A percentile compares a stretch with the other conserved stretches of the same genome.
Conservation (phyloP, 2,888 invertebrate genomes). For the Disparrhopalites patrizii region DNA sequence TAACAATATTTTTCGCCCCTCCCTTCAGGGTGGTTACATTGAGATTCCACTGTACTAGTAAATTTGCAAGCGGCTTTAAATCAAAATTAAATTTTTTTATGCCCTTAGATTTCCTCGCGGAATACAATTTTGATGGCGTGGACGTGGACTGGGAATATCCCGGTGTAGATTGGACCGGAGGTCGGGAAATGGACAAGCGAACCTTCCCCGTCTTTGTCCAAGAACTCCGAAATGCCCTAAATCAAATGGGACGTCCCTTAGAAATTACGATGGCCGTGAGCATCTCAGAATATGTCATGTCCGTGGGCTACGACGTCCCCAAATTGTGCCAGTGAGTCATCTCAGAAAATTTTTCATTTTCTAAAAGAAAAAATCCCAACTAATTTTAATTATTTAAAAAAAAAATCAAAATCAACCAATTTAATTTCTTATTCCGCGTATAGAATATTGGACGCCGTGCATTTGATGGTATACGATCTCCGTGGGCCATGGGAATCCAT, state of each 20-base stretch:
- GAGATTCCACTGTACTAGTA: too few relatives aligned
- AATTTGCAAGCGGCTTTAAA: neutral
- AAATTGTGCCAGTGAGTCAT: constrained; percentile 71
- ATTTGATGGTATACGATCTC: constrained; percentile 25
- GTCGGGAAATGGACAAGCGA: constrained; percentile 77
- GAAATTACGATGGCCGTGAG: constrained; percentile 87
- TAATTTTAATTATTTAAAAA: too few relatives aligned
- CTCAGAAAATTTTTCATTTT: too few relatives aligned
- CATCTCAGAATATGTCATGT: constrained; percentile 75
- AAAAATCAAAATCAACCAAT: too few relatives aligned
- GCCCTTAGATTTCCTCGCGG: constrained; percentile 57
- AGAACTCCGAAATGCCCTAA: constrained; percentile 67
- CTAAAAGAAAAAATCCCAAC: too few relatives aligned
- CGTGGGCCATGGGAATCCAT: constrained; percentile 64
- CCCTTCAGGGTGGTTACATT: too few relatives aligned
- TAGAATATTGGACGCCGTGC: constrained; percentile 4
- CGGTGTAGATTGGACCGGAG: constrained; percentile 79
- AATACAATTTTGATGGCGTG: constrained; percentile 76
- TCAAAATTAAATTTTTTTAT: too few relatives aligned
- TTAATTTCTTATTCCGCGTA: neutral
- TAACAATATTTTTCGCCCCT: too few relatives aligned
- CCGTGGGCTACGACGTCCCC: constrained; percentile 85
- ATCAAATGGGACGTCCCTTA: constrained; percentile 69
- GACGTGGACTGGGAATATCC: constrained; percentile 90
- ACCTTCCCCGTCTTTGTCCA: constrained; percentile 75